Percentiles rank a stretch among this genome's conserved stretches.
phyloP scores from a whole-genome alignment of 2,797 vertebrate species.

The Cetoscarus ocellatus region DNA sequence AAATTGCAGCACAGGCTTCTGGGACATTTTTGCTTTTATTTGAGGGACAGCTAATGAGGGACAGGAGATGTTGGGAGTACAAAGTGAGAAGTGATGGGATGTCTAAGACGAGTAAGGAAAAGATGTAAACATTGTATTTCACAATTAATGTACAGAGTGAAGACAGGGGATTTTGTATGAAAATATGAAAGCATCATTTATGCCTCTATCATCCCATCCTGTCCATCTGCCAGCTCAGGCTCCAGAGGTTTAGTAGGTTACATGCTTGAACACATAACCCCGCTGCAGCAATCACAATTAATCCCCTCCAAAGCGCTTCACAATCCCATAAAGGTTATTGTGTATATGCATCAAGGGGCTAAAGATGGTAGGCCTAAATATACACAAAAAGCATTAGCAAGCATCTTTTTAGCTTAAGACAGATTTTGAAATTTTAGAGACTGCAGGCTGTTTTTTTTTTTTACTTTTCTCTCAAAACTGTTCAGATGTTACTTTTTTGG shows the following conservation, averaged over 20 bases:
- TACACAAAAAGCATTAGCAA: constrained; percentile 23
- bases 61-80: too few relatives aligned
- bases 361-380: constrained; percentile 56
- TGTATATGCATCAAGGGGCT: constrained; percentile 59
- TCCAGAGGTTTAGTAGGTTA: constrained; percentile 72
- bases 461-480: constrained; percentile 5
- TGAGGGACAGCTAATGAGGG: too few relatives aligned
- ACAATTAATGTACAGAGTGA: not conserved
- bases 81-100: not conserved
- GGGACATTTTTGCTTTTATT: too few relatives aligned
- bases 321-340: constrained; percentile 80
- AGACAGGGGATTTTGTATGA: constrained; percentile 15
- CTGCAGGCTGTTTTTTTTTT: not conserved
- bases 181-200: constrained; percentile 67
- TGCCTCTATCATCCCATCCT: constrained; percentile 56
- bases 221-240: constrained; percentile 79
- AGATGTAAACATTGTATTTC: not conserved
- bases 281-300: constrained; percentile 76
- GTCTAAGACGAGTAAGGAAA: not conserved
- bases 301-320: constrained; percentile 79
- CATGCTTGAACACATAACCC: constrained; percentile 64
- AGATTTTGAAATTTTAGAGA: not conserved
- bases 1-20: not conserved
- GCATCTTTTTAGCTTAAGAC: not conserved
- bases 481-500: constrained; percentile 19